Percentiles rank a stretch among this genome's conserved stretches.
phyloP scores from a whole-genome alignment of 64 coral and sea anemone species.

The Acropora yongei region DNA sequence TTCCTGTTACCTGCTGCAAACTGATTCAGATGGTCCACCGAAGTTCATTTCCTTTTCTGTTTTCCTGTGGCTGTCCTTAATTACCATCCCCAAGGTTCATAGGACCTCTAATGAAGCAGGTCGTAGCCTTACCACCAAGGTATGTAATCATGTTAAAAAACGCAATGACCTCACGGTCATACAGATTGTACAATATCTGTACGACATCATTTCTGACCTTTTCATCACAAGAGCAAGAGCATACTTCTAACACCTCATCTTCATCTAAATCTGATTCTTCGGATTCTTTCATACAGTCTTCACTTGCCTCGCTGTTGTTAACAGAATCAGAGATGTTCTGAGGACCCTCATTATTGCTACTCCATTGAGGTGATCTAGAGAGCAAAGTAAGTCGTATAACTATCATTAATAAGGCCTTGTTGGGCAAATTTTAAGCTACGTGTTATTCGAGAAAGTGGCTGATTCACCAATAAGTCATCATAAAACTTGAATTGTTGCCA shows the following conservation, averaged over 20 bases:
- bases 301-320: constrained; percentile 59
- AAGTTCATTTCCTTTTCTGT: constrained; percentile 40
- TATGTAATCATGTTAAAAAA: constrained; percentile 43
- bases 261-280: constrained; percentile 58
- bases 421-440: too few species aligned
- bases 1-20: constrained; percentile 38
- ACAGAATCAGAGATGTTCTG: constrained; percentile 43
- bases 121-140: constrained; percentile 59
- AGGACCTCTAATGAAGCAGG: constrained; percentile 76
- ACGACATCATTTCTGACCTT: constrained; percentile 38
- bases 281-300: constrained; percentile 49
- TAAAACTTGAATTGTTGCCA: neutral
- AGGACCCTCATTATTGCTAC: constrained; percentile 32
- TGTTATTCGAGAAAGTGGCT: too few species aligned
- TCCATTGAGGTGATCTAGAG: constrained; percentile 38
- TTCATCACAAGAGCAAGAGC: constrained; percentile 53
- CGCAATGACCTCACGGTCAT: neutral
- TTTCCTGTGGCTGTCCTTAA: constrained; percentile 41
- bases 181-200: constrained; percentile 20
- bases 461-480: too few species aligned
- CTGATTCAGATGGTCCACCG: constrained; percentile 42
- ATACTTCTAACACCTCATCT: constrained; percentile 32
- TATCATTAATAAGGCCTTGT: constrained; percentile 1
- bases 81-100: constrained; percentile 76
- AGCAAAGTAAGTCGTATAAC: constrained; percentile 58